These are phyloP conservation scores for Chrysoperla carnea DNA, from an alignment of 1,140 invertebrate genomes.

Conservation along the genomic window DNA sequence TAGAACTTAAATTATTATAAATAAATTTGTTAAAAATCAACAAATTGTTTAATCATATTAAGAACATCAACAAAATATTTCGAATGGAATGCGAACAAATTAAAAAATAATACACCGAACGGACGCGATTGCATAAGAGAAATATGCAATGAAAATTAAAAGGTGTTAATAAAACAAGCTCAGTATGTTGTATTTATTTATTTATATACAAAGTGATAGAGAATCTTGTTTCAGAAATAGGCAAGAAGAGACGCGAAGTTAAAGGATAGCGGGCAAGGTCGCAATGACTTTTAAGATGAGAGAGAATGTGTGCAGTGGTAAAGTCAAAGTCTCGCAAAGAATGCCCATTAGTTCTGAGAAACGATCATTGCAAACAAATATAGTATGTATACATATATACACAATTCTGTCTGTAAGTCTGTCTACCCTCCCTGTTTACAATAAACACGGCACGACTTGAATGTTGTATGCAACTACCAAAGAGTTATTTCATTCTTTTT, in stretches of 20 bases:
- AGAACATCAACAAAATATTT: too few species aligned
- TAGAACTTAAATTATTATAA: too few species aligned
- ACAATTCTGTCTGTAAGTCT: too few species aligned
- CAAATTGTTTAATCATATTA: too few species aligned
- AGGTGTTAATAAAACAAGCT: neutral
- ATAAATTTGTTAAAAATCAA: too few species aligned
- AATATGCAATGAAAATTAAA: neutral
- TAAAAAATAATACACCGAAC: neutral
- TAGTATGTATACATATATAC: too few species aligned
- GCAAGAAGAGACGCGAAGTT: too few species aligned
- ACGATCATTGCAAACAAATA: slow-evolving; percentile 7
- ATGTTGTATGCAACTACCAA: too few species aligned
- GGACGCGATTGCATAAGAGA: neutral
- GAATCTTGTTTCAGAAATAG: neutral
- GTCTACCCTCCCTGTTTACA: too few species aligned
- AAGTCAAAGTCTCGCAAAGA: slow-evolving; percentile 16
- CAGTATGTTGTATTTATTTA: neutral
- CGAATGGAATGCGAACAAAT: too few species aligned
- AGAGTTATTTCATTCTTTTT: too few species aligned
- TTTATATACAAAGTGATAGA: neutral
- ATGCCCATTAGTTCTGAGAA: slow-evolving; percentile 12
- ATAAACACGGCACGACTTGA: too few species aligned
- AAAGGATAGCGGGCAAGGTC: neutral
- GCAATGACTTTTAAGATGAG: neutral
- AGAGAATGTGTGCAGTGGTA: neutral